A percentile compares a stretch with the other conserved stretches of the same genome.
Conservation (phyloP, 2,888 invertebrate species). For the Sarcophaga subvicina region DNA sequence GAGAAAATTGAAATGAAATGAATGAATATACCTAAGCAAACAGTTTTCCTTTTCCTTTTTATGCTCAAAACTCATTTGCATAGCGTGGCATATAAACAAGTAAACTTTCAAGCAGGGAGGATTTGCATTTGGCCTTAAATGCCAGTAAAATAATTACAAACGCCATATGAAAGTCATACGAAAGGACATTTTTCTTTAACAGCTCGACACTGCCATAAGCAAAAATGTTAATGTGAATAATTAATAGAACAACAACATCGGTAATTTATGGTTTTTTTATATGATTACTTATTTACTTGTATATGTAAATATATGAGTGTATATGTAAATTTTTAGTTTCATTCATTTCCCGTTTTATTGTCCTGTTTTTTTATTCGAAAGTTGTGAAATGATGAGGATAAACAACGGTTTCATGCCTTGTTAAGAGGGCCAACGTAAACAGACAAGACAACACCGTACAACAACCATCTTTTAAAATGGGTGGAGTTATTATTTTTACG, state of each 20-base stretch:
- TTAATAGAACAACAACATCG: constrained; percentile 77
- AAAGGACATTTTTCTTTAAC: constrained; percentile 66
- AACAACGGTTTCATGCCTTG: constrained; percentile 81
- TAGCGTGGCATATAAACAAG: constrained; percentile 36
- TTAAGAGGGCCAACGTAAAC: constrained; percentile 77
- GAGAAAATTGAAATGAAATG: not conserved
- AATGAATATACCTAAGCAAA: constrained; percentile 70
- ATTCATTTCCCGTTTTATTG: constrained; percentile 13
- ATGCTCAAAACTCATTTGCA: constrained; percentile 64
- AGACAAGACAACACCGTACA: constrained; percentile 54
- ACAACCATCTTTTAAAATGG: constrained; percentile 43
- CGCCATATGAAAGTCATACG: constrained; percentile 62
- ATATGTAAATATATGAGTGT: constrained; percentile 45
- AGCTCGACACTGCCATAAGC: constrained; percentile 47
- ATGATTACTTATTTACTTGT: constrained; percentile 30
- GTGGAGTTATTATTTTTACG: constrained; percentile 42
- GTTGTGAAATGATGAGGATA: constrained; percentile 62
- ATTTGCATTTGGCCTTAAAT: constrained; percentile 41
- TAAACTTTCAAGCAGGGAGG: constrained; percentile 45
- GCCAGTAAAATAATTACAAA: constrained; percentile 75
- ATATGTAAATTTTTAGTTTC: constrained; percentile 64
- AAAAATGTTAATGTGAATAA: constrained; percentile 74
- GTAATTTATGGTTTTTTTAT: constrained; percentile 77
- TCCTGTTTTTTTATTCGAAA: constrained; percentile 71
- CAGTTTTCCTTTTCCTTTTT: not conserved